Evolutionary conservation across 2,797 vertebrate species (phyloP).

Genomic region (Cheirogaleus major): DNA sequence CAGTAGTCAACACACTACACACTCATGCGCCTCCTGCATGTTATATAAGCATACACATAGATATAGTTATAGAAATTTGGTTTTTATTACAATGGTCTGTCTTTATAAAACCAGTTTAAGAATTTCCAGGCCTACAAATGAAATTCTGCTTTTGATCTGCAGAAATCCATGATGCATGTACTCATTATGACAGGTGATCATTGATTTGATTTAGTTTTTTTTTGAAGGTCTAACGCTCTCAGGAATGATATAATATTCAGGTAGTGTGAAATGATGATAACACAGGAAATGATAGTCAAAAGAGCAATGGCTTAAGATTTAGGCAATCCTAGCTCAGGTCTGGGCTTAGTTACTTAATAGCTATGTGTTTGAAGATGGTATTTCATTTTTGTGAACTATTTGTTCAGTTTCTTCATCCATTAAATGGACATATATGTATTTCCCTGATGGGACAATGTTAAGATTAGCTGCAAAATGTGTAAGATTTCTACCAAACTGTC

Average conservation of each 20-base stretch:
- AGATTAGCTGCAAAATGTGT: background rate
- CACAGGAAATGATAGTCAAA: background rate
- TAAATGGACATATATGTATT: background rate
- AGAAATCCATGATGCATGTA: background rate
- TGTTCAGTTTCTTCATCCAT: background rate
- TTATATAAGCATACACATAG: background rate
- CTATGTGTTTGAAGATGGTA: background rate
- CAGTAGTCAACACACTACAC: background rate
- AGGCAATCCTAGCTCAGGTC: background rate
- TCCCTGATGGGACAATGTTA: background rate
- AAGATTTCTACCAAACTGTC: background rate
- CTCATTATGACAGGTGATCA: background rate
- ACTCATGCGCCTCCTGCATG: accelerated
- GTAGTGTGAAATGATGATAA: background rate
- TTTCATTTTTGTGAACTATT: background rate
- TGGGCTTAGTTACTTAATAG: background rate
- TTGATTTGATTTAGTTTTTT: background rate
- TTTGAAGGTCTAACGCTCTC: background rate
- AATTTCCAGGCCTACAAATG: background rate
- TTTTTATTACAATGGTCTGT: background rate
- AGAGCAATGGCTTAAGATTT: background rate
- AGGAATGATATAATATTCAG: background rate
- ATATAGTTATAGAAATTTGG: background rate
- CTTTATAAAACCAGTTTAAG: background rate
- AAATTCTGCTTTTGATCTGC: background rate